These are phyloP conservation scores for Oriolus oriolus DNA, from an alignment of 2,113 vertebrate genomes.

Conservation along the genomic window DNA sequence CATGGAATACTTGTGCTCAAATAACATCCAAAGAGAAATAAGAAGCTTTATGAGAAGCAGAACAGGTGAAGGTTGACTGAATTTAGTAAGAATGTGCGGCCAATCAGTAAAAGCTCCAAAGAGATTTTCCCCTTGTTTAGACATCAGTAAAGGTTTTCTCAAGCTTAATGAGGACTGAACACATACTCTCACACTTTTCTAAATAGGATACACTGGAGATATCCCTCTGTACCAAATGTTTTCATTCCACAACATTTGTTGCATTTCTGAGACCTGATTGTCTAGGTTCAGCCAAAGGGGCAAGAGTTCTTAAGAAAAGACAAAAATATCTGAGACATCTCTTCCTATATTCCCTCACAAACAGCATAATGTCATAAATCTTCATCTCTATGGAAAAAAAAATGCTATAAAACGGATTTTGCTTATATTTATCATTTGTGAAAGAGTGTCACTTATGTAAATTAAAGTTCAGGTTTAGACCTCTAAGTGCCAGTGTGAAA, in stretches of 20 bases:
- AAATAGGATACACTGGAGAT: background rate
- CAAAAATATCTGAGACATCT: background rate
- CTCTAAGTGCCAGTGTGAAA: background rate
- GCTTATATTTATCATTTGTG: background rate
- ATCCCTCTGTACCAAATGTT: background rate
- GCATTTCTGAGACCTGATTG: background rate
- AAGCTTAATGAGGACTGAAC: background rate
- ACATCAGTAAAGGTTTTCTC: background rate
- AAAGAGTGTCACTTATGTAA: background rate
- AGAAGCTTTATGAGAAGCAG: background rate
- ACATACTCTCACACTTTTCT: background rate
- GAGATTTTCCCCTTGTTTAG: background rate
- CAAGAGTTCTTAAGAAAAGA: background rate
- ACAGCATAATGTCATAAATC: background rate
- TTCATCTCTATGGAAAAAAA: background rate
- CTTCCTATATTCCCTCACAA: background rate
- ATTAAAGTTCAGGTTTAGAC: background rate
- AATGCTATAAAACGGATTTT: background rate
- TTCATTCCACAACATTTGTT: background rate
- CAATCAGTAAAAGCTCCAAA: background rate
- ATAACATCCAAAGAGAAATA: background rate
- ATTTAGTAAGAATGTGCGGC: background rate
- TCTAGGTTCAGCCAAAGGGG: background rate
- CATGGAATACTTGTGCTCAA: background rate
- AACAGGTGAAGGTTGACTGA: background rate